Conservation (phyloP, 2,113 vertebrate species). For the Corythaeola cristata region DNA sequence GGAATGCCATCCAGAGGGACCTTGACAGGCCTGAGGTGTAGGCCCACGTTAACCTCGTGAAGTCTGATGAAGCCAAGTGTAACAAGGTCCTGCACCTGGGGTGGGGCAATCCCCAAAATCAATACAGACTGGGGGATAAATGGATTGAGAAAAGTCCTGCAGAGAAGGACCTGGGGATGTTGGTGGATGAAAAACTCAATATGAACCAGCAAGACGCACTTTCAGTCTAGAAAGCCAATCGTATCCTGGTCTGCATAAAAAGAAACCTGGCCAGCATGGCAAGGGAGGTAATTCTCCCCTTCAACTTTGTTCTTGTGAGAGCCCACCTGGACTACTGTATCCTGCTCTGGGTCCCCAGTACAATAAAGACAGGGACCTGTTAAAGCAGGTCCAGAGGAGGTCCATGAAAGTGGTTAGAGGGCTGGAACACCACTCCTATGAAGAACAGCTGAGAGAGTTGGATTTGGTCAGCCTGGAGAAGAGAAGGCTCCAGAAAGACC, state of each 20-base stretch:
- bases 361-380: neutral
- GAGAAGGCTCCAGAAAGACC: neutral
- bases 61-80: no score
- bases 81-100: neutral
- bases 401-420: neutral
- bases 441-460: neutral
- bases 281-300: neutral
- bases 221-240: neutral
- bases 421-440: neutral
- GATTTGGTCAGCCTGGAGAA: neutral
- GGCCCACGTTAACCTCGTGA: no score
- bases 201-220: neutral
- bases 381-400: neutral
- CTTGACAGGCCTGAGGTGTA: no score
- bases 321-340: no score
- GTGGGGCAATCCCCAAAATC: neutral
- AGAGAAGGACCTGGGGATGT: no score
- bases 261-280: neutral
- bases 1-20: no score
- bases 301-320: neutral
- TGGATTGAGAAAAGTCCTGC: neutral
- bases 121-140: neutral
- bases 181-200: neutral
- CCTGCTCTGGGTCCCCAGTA: neutral
- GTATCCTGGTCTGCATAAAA: neutral